phyloP scores from a whole-genome alignment of 2,888 invertebrate species.

The Mythimna albipuncta region DNA sequence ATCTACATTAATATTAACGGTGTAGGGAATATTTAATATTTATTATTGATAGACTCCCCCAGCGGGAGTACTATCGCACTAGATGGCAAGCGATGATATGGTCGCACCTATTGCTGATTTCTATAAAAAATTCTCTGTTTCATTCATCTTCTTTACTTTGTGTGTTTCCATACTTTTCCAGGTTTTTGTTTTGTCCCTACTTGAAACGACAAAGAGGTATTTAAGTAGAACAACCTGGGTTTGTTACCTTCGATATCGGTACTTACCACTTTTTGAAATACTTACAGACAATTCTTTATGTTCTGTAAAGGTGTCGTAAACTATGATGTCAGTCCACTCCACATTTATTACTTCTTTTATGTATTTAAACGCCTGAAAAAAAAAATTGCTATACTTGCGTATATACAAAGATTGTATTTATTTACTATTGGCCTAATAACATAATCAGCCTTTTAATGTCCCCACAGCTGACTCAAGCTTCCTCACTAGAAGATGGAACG shows the following conservation, averaged over 20 bases:
- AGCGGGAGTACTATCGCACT: too few species aligned
- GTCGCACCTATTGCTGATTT: neutral
- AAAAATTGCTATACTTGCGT: neutral
- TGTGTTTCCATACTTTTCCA: neutral
- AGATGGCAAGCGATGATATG: too few species aligned
- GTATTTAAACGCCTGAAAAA: slow-evolving; percentile 78
- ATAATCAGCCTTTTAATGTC: too few species aligned
- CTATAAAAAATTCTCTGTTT: neutral
- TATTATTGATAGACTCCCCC: too few species aligned
- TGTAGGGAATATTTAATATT: neutral
- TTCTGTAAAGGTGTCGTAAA: slow-evolving; percentile 66
- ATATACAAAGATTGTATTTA: neutral
- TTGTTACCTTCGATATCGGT: neutral
- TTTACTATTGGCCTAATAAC: neutral
- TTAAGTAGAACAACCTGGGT: neutral
- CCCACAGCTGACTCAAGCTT: too few species aligned
- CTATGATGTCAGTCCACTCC: slow-evolving; percentile 76
- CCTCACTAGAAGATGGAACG: too few species aligned
- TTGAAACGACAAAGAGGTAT: neutral
- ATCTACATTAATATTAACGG: neutral
- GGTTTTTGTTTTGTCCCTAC: neutral
- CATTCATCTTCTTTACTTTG: neutral
- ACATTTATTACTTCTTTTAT: slow-evolving; percentile 75
- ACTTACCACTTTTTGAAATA: slow-evolving; percentile 38
- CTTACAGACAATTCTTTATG: slow-evolving; percentile 74